phyloP scores from a whole-genome alignment of 2,797 vertebrate species.

The Tapera naevia region DNA sequence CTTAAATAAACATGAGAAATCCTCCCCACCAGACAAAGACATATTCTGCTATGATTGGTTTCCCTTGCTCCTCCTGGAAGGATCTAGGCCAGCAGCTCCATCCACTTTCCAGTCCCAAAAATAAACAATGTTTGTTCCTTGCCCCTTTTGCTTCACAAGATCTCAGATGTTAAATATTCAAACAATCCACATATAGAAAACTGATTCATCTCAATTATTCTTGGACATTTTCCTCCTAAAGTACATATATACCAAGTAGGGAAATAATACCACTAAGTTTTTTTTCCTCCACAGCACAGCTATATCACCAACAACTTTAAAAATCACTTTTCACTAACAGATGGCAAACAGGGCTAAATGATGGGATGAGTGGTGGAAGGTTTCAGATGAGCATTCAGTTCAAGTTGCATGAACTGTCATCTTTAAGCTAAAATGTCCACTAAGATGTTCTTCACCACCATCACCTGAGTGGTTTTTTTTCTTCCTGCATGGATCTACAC shows the following conservation, averaged over 20 bases:
- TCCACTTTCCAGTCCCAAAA: constrained; percentile 38
- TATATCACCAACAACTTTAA: not conserved
- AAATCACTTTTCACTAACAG: not conserved
- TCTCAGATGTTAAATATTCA: constrained; percentile 55
- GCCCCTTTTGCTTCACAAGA: constrained; percentile 51
- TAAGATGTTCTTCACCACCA: not conserved
- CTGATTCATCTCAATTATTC: constrained; percentile 65
- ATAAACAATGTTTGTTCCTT: constrained; percentile 30
- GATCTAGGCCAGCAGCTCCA: constrained; percentile 46
- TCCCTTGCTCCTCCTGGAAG: not conserved
- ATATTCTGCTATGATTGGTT: rapidly evolving
- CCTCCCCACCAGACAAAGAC: not conserved
- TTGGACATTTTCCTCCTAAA: constrained; percentile 34
- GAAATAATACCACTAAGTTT: not conserved
- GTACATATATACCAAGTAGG: not conserved
- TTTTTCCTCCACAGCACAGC: not conserved
- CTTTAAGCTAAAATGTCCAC: not conserved
- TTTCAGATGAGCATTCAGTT: constrained; percentile 17
- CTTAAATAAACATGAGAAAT: not conserved
- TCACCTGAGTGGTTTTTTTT: not conserved
- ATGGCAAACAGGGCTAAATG: not conserved
- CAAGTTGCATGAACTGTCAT: not conserved
- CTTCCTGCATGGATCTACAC: not conserved
- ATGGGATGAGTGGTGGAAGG: not conserved
- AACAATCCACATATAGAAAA: constrained; percentile 48